Base-by-base conservation (phyloP, 2,797 vertebrate species). In the Garrulus glandarius region DNA sequence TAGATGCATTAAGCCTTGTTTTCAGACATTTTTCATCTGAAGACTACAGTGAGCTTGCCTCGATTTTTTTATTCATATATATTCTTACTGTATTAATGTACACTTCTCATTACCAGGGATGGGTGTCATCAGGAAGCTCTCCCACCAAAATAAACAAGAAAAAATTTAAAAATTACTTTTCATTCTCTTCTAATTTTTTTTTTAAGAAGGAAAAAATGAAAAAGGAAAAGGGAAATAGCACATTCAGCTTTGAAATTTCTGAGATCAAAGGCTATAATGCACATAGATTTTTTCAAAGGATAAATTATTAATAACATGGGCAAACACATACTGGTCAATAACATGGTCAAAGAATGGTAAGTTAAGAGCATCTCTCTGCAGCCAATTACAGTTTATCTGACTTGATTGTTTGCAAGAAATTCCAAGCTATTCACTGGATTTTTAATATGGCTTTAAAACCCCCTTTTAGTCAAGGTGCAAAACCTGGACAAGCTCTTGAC, bases 261-360 rank as follows among this genome's bases (percentile, higher is more conserved):
- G 94, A 96, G 96, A 98, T 98, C 98, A 98, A 98, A 98, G 98
- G 89, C 95, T 93, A 95, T 97, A 98, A 98, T 98, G 98, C 97
- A 98, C 97, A 98, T 97, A 97, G 98, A 98, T 98, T 98, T 98
- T 97, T 97, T 97, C 93, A 94, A 97, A 96, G 84, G 87, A 98
- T 98, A 94, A 97, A 98, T 98, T 98, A 98, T 98, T 98, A 98
- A 98, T 93, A 97, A 93, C 91, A 76, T 69, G 93, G 96, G 90
- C 19, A 8, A 98, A 98, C 96, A 97, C 88, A 95, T 69, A 95
- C 75, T 97, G 95, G 97, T 98, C 97, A 97, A 98, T 98, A 98
- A 91, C 63, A 30, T 88, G 96, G 96, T 93, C 95, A 96, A 97
- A 97, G 96, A 95, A 95, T 34, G 87, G 82, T 92, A 96, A 97